Evolutionary conservation across 1,140 invertebrate species (phyloP), one percentile per base, ranked within the genome.

Genomic region (Coptotermes formosanus): DNA sequence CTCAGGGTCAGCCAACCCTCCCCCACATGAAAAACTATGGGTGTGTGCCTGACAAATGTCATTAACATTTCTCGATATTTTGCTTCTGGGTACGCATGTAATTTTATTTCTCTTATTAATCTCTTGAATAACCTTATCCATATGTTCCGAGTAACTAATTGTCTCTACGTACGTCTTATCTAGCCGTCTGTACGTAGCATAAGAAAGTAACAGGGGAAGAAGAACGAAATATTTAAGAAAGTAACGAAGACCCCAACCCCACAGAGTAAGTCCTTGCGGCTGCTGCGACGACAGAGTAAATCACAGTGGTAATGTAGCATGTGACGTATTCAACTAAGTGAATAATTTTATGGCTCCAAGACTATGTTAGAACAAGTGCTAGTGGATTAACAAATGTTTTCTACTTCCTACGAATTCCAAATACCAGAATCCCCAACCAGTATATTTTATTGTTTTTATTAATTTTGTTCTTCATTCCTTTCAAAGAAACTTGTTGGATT

Each of bases 291-390:
- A 30, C 64, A 30, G 4, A 75, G 7, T 75, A 75, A 75, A 75
- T 75, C 64, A 75, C n/a, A 75, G 64, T 25, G 64, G 64, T 75
- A 75, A 75, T 75, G 64, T 75, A 75, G 25, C 64, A 75, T 75
- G 64, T 30, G 64, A 75, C 64, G n/a, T 75, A 75, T 75, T 75
- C 64, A 75, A 75, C 64, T 75, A 75, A 75, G 64, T 75, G 64
- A 75, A 75, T 75, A 75, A 75, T 75, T 75, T 75, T 75, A 75
- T 75, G 30, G 64, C 64, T 75, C 64, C 25, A 75, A 75, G 64
- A 75, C n/a, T 75, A 30, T 75, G n/a, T 25, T 75, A 75, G 64
- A n/a, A 75, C 64, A 75, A 75, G 64, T 75, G 64, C 64, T 75
- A 75, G 64, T 14, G 64, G 64, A 75, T 75, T 75, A 75, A 0